Base-by-base conservation (phyloP, 2,888 invertebrate species). In the Eupithecia dodoneata region DNA sequence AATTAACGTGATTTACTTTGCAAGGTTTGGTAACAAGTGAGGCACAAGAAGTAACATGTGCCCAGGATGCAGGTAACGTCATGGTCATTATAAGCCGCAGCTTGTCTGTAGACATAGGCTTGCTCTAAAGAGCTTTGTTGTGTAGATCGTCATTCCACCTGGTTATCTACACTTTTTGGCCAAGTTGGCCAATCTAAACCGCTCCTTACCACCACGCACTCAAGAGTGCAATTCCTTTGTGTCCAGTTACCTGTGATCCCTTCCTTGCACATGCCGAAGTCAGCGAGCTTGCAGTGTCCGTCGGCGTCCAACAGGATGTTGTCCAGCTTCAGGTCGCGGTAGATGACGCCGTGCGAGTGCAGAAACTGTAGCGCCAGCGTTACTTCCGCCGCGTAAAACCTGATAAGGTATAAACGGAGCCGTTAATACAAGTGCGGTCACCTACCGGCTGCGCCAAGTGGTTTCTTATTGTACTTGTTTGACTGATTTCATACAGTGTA, bases 261-360 rank as follows among this genome's bases (percentile, higher is more conserved):
- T 93, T 99, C 99, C 94, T 99, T 99, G 96, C 99, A 99, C 99
- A 99, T 99, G 88, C 99, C 99, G 92, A 99, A 99, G 94, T 99
- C 98, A 2, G 98, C 98, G 76, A 99, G 96, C 94, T 98, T 98
- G 94, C 98, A 98, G 91, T 98, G 98, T 0, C 99, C 99, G 87
- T 99, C 99, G 85, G 97, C 97, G 94, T 99, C 99, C 85, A 99
- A 95, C 87, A 99, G 95, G 89, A 99, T 99, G 95, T 99, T 99
- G 96, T 99, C 99, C 85, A 99, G 96, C 95, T 99, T 99, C 81
- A 99, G 96, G 96, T 99, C 99, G 90, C 99, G 98, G 96, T 99
- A 99, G 88, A 99, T 98, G 84, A 99, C 99, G 83, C 99, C 99
- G 95, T 99, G 97, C 87, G 97, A 96, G 95, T 99, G 99, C 85